phyloP scores from a whole-genome alignment of 2,888 invertebrate genomes.

The Punctoribates punctum region DNA sequence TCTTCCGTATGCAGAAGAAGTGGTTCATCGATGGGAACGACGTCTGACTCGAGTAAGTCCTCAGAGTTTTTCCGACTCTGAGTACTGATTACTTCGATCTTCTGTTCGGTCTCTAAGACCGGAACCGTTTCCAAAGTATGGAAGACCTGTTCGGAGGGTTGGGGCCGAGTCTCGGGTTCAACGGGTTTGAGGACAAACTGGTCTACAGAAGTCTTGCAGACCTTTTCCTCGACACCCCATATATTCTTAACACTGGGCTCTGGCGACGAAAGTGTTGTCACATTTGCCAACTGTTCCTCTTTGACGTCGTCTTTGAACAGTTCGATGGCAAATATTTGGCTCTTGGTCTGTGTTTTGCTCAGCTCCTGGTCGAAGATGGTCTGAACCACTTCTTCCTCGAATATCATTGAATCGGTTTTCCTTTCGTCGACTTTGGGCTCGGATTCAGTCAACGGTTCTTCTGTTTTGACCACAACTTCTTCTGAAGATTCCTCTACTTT shows the following conservation, averaged over 20 bases:
- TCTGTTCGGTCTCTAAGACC: constrained; percentile 11
- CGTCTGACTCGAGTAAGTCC: not conserved
- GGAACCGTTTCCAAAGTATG: not conserved
- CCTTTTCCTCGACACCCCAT: not conserved
- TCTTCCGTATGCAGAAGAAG: not conserved
- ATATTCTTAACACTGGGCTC: not conserved
- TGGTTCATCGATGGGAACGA: not conserved
- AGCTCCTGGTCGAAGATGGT: not conserved
- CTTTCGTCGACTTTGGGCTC: not conserved
- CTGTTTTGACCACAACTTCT: not conserved
- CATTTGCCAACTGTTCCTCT: not conserved
- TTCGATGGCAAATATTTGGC: not conserved
- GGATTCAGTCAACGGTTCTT: not conserved
- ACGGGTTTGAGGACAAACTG: constrained; percentile 19
- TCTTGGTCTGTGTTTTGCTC: not conserved
- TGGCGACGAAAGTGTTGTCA: not conserved
- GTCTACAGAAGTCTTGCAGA: constrained; percentile 14
- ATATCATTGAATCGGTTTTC: constrained; percentile 4
- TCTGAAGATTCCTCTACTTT: not conserved
- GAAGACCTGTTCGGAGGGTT: not conserved
- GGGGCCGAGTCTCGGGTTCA: not conserved
- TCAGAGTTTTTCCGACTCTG: constrained; percentile 7
- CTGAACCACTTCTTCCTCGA: constrained; percentile 7
- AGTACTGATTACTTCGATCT: not conserved
- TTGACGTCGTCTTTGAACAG: not conserved